Conservation (phyloP, 2,888 invertebrate genomes). For the Colletes collaris region DNA sequence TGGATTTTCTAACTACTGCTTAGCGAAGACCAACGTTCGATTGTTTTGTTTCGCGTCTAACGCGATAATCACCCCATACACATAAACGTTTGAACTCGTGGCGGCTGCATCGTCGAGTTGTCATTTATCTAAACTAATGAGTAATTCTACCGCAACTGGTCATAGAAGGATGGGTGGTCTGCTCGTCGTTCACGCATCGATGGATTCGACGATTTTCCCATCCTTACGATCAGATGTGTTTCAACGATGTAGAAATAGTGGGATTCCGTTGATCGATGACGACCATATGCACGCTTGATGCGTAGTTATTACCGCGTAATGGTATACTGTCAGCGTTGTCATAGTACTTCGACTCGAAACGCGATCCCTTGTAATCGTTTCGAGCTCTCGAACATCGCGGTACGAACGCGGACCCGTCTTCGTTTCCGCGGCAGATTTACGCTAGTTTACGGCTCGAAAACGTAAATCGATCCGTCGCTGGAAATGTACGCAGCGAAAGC, state of each 20-base stretch:
- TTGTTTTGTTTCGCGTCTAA: no score
- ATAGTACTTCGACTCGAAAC: slow-evolving; percentile 1
- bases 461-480: slow-evolving; percentile 45
- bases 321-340: slow-evolving; percentile 29
- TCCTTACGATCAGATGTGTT: slow-evolving; percentile 8
- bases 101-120: no score
- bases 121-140: slow-evolving; percentile 8
- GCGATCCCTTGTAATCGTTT: background rate
- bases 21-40: no score
- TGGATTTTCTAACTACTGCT: no score
- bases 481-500: slow-evolving; percentile 39
- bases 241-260: slow-evolving; percentile 23
- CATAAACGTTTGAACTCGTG: no score
- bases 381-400: background rate
- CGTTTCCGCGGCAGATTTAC: slow-evolving; percentile 6
- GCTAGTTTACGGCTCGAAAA: slow-evolving; percentile 22
- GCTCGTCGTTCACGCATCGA: slow-evolving; percentile 27
- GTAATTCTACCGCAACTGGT: slow-evolving; percentile 13
- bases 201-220: slow-evolving; percentile 8
- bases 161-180: slow-evolving; percentile 7
- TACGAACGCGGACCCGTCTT: background rate
- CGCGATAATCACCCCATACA: no score
- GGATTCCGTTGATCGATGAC: slow-evolving; percentile 25
- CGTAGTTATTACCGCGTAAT: slow-evolving; percentile 31
- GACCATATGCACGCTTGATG: slow-evolving; percentile 12